A percentile compares a stretch with the other conserved stretches of the same genome.
Conservation (phyloP, 2,797 vertebrate genomes). For the Buphagus erythrorhynchus region DNA sequence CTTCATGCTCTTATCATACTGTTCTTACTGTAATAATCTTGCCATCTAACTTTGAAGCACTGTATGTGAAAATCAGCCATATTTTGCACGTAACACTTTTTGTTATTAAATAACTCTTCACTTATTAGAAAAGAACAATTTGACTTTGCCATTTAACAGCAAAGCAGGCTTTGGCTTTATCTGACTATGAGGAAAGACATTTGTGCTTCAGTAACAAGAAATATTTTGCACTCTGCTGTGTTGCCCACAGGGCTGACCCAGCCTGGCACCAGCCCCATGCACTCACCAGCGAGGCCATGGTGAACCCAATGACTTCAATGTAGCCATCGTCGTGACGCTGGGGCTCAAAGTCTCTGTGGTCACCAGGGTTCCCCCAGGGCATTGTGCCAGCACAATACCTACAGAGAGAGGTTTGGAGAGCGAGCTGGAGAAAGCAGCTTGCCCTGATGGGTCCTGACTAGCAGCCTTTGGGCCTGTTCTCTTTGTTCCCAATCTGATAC, state of each 20-base stretch:
- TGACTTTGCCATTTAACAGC: not conserved
- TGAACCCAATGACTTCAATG: constrained; percentile 98
- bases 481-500: not conserved
- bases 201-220: not conserved
- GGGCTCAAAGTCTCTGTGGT: constrained; percentile 98
- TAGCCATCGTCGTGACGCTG: constrained; percentile 97
- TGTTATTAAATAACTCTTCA: not conserved
- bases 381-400: constrained; percentile 99
- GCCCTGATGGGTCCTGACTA: not conserved
- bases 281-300: constrained; percentile 96
- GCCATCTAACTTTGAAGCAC: not conserved
- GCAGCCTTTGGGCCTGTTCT: not conserved
- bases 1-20: not conserved
- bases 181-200: not conserved
- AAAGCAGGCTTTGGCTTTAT: not conserved
- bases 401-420: not conserved
- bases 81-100: not conserved
- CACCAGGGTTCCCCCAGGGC: constrained; percentile 98
- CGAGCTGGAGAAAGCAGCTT: not conserved
- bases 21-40: not conserved
- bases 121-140: not conserved
- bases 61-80: not conserved
- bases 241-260: accelerated
- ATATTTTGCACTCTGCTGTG: accelerated
- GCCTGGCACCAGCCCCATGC: not conserved